A percentile compares a stretch with the other conserved stretches of the same genome.
These are phyloP conservation scores for Heteractis magnifica DNA, from an alignment of 92 coral and sea anemone species.

Conservation along the genomic window DNA sequence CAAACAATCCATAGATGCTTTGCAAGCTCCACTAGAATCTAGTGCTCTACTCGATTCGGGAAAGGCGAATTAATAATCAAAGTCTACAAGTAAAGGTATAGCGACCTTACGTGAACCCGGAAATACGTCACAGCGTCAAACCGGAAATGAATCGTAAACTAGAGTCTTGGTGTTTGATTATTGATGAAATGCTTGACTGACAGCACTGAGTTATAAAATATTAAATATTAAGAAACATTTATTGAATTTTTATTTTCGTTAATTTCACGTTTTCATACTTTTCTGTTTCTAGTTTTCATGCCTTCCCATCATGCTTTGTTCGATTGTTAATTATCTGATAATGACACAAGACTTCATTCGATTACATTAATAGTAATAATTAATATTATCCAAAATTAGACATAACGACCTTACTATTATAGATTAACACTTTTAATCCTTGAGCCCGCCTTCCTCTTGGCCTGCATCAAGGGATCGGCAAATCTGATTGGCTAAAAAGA, in stretches of 20 bases:
- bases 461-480: neutral
- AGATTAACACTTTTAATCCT: neutral
- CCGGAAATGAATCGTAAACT: neutral
- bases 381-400: neutral
- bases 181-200: neutral
- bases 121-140: neutral
- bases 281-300: neutral
- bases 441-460: neutral
- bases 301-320: slow-evolving; percentile 6
- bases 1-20: no score
- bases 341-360: neutral
- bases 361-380: no score
- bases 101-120: no score
- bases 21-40: no score
- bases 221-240: neutral
- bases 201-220: neutral
- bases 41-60: no score
- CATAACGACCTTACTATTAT: neutral
- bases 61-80: no score
- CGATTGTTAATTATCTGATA: neutral
- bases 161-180: neutral
- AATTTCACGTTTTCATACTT: neutral
- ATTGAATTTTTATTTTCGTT: neutral
- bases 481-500: no score
- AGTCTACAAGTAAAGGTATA: no score